Percentiles rank a stretch among this genome's conserved stretches.
Conservation (phyloP, 2,888 invertebrate species). For the Erannis defoliaria region DNA sequence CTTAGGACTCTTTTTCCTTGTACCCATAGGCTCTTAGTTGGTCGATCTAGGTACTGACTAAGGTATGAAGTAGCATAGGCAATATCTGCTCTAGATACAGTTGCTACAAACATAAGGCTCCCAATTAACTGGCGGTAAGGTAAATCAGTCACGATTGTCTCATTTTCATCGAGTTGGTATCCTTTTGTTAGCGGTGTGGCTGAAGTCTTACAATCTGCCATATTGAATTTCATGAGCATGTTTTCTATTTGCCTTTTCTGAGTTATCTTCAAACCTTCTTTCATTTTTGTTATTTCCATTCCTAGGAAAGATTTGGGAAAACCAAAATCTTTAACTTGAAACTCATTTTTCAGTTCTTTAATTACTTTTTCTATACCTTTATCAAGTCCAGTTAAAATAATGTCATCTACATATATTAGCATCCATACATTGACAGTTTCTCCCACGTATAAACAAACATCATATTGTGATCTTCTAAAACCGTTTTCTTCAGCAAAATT, state of each 20-base stretch:
- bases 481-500: not conserved
- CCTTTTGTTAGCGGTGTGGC: not conserved
- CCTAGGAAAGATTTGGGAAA: conserved; percentile 5
- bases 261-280: conserved; percentile 1
- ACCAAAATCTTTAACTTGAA: not conserved
- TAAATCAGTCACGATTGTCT: not conserved
- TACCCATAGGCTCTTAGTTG: not conserved
- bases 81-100: not conserved
- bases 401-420: not conserved
- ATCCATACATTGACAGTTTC: not conserved
- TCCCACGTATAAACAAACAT: not conserved
- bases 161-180: conserved; percentile 1
- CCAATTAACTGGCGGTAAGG: conserved; percentile 11
- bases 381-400: not conserved
- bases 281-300: conserved; percentile 4
- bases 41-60: not conserved
- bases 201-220: conserved; percentile 1
- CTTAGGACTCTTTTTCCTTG: not conserved
- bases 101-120: conserved; percentile 1
- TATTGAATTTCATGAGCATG: conserved; percentile 3
- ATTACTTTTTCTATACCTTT: not conserved
- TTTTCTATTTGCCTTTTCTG: conserved; percentile 8
- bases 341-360: not conserved
- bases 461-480: not conserved
- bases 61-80: not conserved